Percentiles rank a stretch among this genome's conserved stretches.
These are phyloP conservation scores for Dipodomys stephensi DNA, from an alignment of 2,113 vertebrate genomes.

Conservation along the genomic window DNA sequence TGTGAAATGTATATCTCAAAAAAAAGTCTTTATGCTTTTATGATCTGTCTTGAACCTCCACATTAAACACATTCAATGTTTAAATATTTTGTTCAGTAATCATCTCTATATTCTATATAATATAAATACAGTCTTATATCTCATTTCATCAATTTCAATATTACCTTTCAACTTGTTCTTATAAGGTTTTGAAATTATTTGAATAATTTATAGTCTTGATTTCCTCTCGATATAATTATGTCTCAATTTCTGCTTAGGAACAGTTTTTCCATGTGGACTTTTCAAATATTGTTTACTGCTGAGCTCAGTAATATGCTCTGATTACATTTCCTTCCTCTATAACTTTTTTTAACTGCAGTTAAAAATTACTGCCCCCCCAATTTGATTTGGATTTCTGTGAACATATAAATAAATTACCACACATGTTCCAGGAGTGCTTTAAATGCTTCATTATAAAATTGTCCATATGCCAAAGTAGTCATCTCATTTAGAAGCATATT, in stretches of 20 bases:
- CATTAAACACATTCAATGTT: background rate
- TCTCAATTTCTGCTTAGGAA: conserved; percentile 19
- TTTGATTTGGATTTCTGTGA: conserved; percentile 51
- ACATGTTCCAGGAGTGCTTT: background rate
- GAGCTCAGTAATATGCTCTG: conserved; percentile 32
- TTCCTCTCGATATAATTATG: conserved; percentile 27
- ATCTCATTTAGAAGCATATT: background rate
- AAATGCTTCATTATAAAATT: conserved; percentile 39
- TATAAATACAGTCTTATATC: background rate
- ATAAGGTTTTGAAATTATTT: conserved; percentile 30
- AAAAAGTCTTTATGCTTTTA: background rate
- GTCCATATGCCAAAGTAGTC: background rate
- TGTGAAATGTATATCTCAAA: background rate
- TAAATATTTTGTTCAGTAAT: background rate
- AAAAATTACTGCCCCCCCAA: background rate
- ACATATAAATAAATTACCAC: background rate
- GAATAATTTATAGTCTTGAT: background rate
- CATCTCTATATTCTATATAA: background rate
- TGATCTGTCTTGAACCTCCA: background rate
- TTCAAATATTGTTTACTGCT: conserved; percentile 52
- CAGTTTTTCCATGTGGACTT: conserved; percentile 28
- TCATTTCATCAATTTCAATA: background rate
- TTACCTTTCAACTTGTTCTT: background rate
- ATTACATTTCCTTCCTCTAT: conserved; percentile 51
- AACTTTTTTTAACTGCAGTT: conserved; percentile 32